Evolutionary conservation across 2,113 vertebrate species (phyloP).

Genomic region (Aptenodytes forsteri): DNA sequence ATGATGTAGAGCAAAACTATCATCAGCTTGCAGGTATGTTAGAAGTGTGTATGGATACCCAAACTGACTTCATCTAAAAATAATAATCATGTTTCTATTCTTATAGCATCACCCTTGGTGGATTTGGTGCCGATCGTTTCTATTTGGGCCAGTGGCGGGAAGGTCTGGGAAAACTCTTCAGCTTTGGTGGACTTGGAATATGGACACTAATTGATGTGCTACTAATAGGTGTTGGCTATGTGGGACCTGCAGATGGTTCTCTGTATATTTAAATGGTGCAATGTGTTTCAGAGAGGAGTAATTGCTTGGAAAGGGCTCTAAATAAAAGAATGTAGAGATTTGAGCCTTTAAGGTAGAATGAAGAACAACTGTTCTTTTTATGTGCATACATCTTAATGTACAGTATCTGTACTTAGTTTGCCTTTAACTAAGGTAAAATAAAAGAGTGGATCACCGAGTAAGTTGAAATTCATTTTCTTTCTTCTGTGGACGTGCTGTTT

Average conservation of each 20-base stretch:
- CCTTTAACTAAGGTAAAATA: constrained; percentile 81
- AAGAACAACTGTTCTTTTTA: not conserved
- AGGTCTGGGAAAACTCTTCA: constrained; percentile 97
- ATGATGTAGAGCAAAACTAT: not conserved
- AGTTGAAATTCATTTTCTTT: constrained; percentile 45
- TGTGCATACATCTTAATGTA: constrained; percentile 72
- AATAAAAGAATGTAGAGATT: not conserved
- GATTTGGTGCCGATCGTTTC: constrained; percentile 96
- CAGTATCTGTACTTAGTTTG: constrained; percentile 82
- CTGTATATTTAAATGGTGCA: constrained; percentile 87
- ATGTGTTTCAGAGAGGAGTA: not conserved
- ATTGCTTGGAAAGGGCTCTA: not conserved
- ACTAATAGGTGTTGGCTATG: constrained; percentile 93
- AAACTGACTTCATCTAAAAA: not conserved
- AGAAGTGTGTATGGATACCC: not conserved
- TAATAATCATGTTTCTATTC: not conserved
- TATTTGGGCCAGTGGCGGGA: constrained; percentile 98
- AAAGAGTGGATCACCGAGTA: constrained; percentile 47
- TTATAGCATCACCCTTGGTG: constrained; percentile 91
- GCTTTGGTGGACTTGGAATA: constrained; percentile 96
- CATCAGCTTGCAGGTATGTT: not conserved
- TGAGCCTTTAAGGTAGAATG: not conserved
- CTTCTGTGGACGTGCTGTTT: not conserved
- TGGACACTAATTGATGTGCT: constrained; percentile 97
- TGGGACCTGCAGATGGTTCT: constrained; percentile 95